phyloP scores from a whole-genome alignment of 2,888 invertebrate genomes.

The Theristus sp. region DNA sequence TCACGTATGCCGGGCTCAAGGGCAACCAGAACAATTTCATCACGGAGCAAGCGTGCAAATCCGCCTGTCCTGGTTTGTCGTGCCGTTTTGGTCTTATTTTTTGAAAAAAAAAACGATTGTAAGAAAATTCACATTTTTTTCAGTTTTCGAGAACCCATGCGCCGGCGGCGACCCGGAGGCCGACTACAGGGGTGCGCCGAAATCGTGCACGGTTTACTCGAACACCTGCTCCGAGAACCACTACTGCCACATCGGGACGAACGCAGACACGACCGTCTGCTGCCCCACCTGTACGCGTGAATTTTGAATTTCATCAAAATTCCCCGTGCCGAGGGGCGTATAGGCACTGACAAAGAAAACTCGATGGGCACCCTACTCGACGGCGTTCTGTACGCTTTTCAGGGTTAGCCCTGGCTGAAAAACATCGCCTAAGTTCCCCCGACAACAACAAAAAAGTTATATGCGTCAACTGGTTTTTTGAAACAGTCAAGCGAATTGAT shows the following conservation, averaged over 20 bases:
- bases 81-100: no score
- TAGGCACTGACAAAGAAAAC: no score
- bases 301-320: neutral
- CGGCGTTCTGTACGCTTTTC: no score
- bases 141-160: neutral
- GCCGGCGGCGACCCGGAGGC: neutral
- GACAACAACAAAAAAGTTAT: no score
- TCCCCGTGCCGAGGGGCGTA: no score
- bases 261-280: constrained; percentile 2
- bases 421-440: no score
- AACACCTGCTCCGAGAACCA: constrained; percentile 7
- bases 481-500: no score
- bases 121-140: neutral
- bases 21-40: constrained; percentile 12
- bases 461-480: no score
- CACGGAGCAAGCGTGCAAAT: constrained; percentile 19
- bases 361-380: no score
- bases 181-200: neutral
- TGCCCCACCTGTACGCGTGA: neutral
- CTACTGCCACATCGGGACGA: constrained; percentile 26
- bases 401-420: no score
- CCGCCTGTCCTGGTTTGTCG: constrained; percentile 24
- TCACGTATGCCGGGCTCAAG: constrained; percentile 6
- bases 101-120: no score
- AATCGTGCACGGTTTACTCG: constrained; percentile 8